These are phyloP conservation scores for Ursus arctos DNA, from an alignment of 2,113 vertebrate genomes.

Conservation along the genomic window DNA sequence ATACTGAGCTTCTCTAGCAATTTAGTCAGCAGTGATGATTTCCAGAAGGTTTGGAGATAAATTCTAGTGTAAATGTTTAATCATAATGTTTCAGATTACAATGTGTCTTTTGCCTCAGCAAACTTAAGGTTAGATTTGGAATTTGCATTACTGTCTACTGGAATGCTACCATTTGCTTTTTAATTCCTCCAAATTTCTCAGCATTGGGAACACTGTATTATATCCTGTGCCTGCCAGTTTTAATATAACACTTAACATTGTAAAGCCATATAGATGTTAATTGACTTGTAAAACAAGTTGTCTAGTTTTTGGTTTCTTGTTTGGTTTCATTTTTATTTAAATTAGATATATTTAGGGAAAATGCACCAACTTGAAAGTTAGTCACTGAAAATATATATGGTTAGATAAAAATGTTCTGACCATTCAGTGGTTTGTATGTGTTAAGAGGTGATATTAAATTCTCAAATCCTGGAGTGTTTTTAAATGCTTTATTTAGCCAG, in stretches of 20 bases:
- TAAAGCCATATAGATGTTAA: conserved; percentile 69
- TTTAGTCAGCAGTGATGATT: conserved; percentile 14
- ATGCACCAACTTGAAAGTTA: conserved; percentile 29
- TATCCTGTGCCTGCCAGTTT: conserved; percentile 60
- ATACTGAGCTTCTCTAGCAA: conserved; percentile 1
- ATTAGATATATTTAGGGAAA: conserved; percentile 60
- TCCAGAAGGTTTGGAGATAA: conserved; percentile 50
- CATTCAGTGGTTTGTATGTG: conserved; percentile 52
- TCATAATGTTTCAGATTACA: conserved; percentile 44
- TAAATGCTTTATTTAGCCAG: conserved; percentile 62
- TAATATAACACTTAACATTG: conserved; percentile 32
- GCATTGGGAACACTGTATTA: conserved; percentile 48
- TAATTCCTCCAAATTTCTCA: conserved; percentile 64
- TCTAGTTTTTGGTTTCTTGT: neutral
- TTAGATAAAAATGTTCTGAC: conserved; percentile 46
- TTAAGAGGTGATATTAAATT: conserved; percentile 61
- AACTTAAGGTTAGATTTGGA: conserved; percentile 35
- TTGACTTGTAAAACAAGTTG: conserved; percentile 59
- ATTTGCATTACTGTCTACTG: conserved; percentile 51
- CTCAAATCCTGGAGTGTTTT: conserved; percentile 60
- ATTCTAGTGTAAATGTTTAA: conserved; percentile 47
- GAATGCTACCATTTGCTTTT: conserved; percentile 53
- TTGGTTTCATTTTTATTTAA: conserved; percentile 40
- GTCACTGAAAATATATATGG: conserved; percentile 42
- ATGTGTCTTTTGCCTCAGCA: conserved; percentile 33